These are phyloP conservation scores for Actinostola sp. DNA, from an alignment of 92 coral and sea anemone genomes.

Conservation along the genomic window DNA sequence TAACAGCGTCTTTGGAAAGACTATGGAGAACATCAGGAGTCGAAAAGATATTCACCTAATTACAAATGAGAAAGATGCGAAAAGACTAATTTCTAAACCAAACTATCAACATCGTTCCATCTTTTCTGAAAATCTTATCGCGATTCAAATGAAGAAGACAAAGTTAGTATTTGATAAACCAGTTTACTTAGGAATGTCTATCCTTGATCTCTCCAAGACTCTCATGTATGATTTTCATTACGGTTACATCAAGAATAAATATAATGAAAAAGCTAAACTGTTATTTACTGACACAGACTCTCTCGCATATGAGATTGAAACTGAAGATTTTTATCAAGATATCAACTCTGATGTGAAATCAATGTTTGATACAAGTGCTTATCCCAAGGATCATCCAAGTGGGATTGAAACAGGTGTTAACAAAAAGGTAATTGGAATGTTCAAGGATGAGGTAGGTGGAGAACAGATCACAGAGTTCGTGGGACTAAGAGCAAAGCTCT, in stretches of 20 bases:
- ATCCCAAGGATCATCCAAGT: slow-evolving; percentile 14
- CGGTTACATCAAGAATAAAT: slow-evolving; percentile 13
- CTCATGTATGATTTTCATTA: slow-evolving; percentile 43
- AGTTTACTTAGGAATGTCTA: slow-evolving; percentile 37
- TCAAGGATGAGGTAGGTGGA: slow-evolving; percentile 18
- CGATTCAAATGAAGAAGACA: slow-evolving; percentile 32
- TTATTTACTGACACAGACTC: slow-evolving; percentile 37
- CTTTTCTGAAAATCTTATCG: no score
- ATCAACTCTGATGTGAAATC: neutral
- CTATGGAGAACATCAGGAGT: no score
- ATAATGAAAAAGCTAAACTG: slow-evolving; percentile 6
- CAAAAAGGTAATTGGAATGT: slow-evolving; percentile 16
- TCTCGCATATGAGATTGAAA: slow-evolving; percentile 26
- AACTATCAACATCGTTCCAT: no score
- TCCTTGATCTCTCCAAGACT: slow-evolving; percentile 25
- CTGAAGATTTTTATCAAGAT: slow-evolving; percentile 22
- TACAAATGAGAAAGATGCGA: no score
- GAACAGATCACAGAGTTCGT: slow-evolving; percentile 19
- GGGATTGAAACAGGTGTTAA: neutral
- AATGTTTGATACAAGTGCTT: slow-evolving; percentile 15
- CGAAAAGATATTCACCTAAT: no score
- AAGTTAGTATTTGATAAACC: slow-evolving; percentile 35
- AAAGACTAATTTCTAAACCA: no score
- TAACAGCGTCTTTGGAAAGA: no score
- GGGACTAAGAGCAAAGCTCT: slow-evolving; percentile 39